A percentile compares a stretch with the other conserved stretches of the same genome.
These are phyloP conservation scores for Ruditapes philippinarum DNA, from an alignment of 1,140 invertebrate species.

Conservation along the genomic window DNA sequence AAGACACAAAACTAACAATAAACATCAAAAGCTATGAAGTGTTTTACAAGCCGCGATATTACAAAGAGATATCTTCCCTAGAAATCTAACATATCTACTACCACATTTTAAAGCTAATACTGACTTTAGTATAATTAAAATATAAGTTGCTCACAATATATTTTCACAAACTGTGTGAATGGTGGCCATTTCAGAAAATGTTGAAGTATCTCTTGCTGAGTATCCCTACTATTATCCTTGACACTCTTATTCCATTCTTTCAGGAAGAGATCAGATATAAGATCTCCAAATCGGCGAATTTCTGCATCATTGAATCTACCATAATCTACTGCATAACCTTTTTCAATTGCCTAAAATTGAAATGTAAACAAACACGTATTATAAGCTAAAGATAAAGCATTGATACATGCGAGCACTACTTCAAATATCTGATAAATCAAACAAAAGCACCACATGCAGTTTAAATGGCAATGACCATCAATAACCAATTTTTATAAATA, in stretches of 20 bases:
- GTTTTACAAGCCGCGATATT: no score
- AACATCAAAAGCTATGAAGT: background rate
- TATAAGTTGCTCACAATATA: background rate
- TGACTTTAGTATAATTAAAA: background rate
- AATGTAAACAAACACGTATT: background rate
- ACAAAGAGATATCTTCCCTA: no score
- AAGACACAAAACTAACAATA: background rate
- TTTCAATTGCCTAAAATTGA: slow-evolving; percentile 2
- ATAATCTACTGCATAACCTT: slow-evolving; percentile 1
- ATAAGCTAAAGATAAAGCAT: background rate
- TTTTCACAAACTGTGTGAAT: slow-evolving; percentile 19
- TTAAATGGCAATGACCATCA: background rate
- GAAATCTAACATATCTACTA: no score
- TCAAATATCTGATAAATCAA: background rate
- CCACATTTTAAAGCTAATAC: background rate
- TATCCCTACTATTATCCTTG: background rate
- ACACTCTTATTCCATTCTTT: slow-evolving; percentile 4
- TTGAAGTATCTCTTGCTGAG: background rate
- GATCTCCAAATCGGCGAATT: background rate
- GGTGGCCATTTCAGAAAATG: slow-evolving; percentile 11
- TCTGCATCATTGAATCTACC: background rate
- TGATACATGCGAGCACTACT: background rate
- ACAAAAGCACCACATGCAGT: background rate
- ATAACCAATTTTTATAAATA: no score
- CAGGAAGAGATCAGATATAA: background rate